These are phyloP conservation scores for Esox lucius DNA, from an alignment of 2,797 vertebrate species.

Conservation along the genomic window DNA sequence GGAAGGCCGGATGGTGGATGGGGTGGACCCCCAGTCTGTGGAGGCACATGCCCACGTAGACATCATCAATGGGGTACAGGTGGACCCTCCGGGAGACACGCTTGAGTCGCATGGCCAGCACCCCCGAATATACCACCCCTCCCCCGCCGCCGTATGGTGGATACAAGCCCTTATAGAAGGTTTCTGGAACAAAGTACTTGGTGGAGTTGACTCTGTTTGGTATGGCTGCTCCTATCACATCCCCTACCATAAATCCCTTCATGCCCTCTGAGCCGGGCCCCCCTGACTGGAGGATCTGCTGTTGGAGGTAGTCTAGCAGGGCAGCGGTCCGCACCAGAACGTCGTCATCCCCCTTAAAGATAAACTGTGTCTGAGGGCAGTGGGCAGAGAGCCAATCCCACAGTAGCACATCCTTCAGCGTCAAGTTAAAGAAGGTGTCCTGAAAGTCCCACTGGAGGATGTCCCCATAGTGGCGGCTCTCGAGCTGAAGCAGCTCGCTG, in stretches of 20 bases:
- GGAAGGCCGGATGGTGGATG: conserved; percentile 68
- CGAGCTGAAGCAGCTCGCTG: conserved; percentile 43
- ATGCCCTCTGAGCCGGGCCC: conserved; percentile 9
- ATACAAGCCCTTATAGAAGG: conserved; percentile 72
- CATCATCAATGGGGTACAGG: conserved; percentile 79
- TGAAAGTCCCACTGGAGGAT: conserved; percentile 77
- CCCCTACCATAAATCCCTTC: conserved; percentile 66
- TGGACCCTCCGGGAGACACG: conserved; percentile 67
- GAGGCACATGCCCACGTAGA: conserved; percentile 78
- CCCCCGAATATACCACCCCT: conserved; percentile 76
- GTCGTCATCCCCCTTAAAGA: conserved; percentile 79
- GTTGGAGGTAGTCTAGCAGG: conserved; percentile 62
- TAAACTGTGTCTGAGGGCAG: conserved; percentile 56
- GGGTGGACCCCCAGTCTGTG: conserved; percentile 53
- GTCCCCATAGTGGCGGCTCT: conserved; percentile 58
- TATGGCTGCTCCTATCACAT: conserved; percentile 52
- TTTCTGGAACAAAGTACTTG: conserved; percentile 74
- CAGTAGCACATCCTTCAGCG: conserved; percentile 77
- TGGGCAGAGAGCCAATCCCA: conserved; percentile 69
- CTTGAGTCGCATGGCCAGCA: conserved; percentile 61
- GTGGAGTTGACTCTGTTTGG: conserved; percentile 44
- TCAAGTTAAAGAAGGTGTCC: conserved; percentile 79
- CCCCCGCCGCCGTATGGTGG: conserved; percentile 72
- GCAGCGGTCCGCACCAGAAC: conserved; percentile 72
- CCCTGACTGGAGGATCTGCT: conserved; percentile 32